Evolutionary conservation across 2,797 vertebrate genomes (phyloP), one percentile per base, ranked within the genome.

Genomic region (Huso huso): DNA sequence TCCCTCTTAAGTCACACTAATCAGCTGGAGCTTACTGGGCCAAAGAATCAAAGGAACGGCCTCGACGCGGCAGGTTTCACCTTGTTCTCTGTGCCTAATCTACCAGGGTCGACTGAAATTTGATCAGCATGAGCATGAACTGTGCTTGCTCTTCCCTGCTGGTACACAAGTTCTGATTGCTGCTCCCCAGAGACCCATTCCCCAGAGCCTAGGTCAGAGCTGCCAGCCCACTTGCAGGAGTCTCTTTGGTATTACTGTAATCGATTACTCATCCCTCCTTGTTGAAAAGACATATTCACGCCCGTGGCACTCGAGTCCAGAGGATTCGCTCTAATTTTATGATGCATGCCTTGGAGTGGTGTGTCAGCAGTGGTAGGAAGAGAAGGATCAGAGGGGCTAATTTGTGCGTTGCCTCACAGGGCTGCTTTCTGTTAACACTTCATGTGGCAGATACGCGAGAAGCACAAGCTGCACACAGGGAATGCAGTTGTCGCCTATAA

Each of bases 211-310:
- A 62, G 15, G 61, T 62, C 63, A 49, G 23, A 37, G n/a, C 63
- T 51, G 48, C 67, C 61, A 52, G 67, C 51, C 48, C 48, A 48
- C 51, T 55, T 50, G 52, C 62, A 59, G 63, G 62, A 63, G 61
- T 57, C 51, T 68, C 62, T 63, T 55, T n/a, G 37, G 53, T 23
- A 68, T 50, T 15, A 58, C 61, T 53, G n/a, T 58, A 68, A 68
- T 68, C 62, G 10, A 68, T 68, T 68, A 48, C 48, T 68, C 61
- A 63, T 50, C 51, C 62, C 63, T 57, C 48, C 61, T 18, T 57
- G n/a, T 12, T 49, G 15, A 50, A 64, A 53, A 50, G 62, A 68
- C 57, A 58, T 64, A 63, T 53, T 55, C 10, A 37, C 6, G 15
- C 11, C 37, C 48, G 15, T 68, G 55, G 15, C 48, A 64, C 48